These are phyloP conservation scores for Oreochromis aureus DNA, from an alignment of 2,113 vertebrate genomes.

Conservation along the genomic window DNA sequence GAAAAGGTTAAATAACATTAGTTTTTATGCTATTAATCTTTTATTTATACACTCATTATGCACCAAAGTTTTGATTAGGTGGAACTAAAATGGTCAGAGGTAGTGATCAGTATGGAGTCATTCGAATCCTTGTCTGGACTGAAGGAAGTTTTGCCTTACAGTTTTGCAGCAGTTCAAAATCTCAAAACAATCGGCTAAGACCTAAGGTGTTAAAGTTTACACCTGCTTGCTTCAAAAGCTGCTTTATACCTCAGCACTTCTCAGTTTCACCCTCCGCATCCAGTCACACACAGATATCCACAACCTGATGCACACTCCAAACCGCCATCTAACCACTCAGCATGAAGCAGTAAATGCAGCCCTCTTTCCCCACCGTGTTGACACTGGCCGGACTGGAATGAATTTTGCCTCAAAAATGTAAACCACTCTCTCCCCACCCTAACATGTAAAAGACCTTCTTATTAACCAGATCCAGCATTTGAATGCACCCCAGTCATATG, in stretches of 20 bases:
- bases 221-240: constrained; percentile 3
- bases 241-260: background rate
- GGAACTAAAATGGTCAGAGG: background rate
- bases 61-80: background rate
- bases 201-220: background rate
- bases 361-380: constrained; percentile 38
- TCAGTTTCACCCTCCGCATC: background rate
- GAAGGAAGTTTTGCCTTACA: background rate
- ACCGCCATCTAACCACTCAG: background rate
- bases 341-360: constrained; percentile 8
- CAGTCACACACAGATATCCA: background rate
- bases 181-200: background rate
- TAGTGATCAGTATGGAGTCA: background rate
- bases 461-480: background rate
- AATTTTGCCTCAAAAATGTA: constrained; percentile 41
- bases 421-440: background rate
- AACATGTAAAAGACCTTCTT: constrained; percentile 1
- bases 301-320: constrained; percentile 11
- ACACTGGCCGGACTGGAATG: constrained; percentile 26
- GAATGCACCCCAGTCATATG: background rate
- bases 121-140: background rate
- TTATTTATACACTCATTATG: background rate
- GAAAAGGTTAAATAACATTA: background rate
- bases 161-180: background rate
- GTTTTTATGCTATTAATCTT: background rate